Evolutionary conservation across 2,888 invertebrate genomes (phyloP), one percentile per base, ranked within the genome.

Genomic region (Sarcophaga variegata): DNA sequence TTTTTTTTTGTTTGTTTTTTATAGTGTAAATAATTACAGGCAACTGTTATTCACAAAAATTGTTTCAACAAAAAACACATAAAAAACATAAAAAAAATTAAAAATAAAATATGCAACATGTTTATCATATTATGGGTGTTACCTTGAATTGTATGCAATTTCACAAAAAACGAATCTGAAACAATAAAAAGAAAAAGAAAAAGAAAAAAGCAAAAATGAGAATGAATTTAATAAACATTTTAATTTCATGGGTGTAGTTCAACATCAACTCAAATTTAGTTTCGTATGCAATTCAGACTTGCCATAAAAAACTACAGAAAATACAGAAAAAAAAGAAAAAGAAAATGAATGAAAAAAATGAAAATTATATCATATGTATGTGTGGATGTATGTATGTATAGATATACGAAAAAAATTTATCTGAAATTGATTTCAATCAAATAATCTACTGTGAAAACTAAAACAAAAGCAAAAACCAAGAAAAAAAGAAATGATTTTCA

Each of bases 201-300:
- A 0, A 37, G 20, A 20, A 6, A 37, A 37, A 37, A 37, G 0
- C 2, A 37, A 37, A 37, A 37, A 37, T 37, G 37, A 37, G 37
- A 37, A 37, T 37, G 37, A 71, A 47, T 60, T 45, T 54, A 80
- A 62, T 81, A 79, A 87, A 76, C 79, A 79, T 47, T 87, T 87
- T 87, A 84, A 87, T 84, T 84, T 87, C 84, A 87, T 87, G 87
- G 87, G 87, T 87, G 84, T 87, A 87, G 84, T 87, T 87, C 84
- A 82, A 81, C 84, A 82, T 79, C 70, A 79, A 74, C 27, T 47
- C 60, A 14, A 71, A 37, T 79, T 66, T 66, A 17, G 27, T 5
- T 67, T 67, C 45, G 10, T n/a, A 3, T 37, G 17, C 54, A 14
- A 79, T 54, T 72, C 2, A 66, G 17, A 60, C 70, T 54, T 37